Base-by-base conservation (phyloP, 2,888 invertebrate species). In the Mechanitis messenoides region DNA sequence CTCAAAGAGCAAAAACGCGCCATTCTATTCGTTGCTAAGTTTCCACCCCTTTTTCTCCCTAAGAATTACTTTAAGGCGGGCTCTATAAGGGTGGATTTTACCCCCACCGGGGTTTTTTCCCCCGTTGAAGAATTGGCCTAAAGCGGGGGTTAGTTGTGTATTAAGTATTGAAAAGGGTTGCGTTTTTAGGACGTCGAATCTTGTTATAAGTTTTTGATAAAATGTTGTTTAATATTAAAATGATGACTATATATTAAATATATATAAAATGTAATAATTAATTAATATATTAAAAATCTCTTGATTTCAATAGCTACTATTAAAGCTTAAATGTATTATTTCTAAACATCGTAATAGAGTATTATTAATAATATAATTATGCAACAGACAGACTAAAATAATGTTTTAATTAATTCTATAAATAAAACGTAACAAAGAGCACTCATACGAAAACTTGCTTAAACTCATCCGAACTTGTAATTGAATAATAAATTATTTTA, bases 81-180 rank as follows among this genome's bases (percentile, higher is more conserved):
- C 76, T 75, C 77, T 72, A 68, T 70, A 65, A 71, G 74, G 72
- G 69, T 78, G 75, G 74, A 74, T 74, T 59, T 61, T 69, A 66
- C 72, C 28, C 63, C 60, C 64, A 65, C 70, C 69, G 78, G 79
- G 83, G 82, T 89, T 89, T 89, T 89, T 89, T 87, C 87, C 83
- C 89, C 89, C 88, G 87, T 88, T 87, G 88, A 89, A 89, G 88
- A 89, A 89, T 88, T 87, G 86, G 86, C 87, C 87, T 79, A 87
- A 87, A 86, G 87, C 86, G 79, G 79, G 85, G 86, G 85, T 80
- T 84, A 71, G 78, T 77, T 70, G 80, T 77, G 82, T 83, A 77
- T 76, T 81, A 81, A 81, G 84, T 84, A 87, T 86, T 83, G 84
- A 84, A 87, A 87, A 87, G 85, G 87, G 87, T 81, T 71, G 75